Percentiles rank a stretch among this genome's conserved stretches.
Conservation (phyloP, 2,888 invertebrate species). For the Coremacera marginata region DNA sequence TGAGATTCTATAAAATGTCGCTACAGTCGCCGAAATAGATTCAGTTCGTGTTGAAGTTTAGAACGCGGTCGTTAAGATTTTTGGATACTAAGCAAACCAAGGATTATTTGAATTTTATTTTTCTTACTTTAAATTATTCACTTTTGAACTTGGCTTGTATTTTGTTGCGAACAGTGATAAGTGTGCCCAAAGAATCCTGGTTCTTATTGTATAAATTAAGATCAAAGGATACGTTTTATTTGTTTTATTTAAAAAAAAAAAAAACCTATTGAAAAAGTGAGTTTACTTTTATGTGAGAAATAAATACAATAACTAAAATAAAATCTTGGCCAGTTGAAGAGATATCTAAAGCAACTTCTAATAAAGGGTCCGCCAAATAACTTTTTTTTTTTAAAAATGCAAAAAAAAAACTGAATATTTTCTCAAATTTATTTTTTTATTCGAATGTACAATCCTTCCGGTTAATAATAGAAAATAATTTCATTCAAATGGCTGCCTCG, state of each 20-base stretch:
- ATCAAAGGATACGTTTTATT: conserved; percentile 12
- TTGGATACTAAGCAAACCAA: not conserved
- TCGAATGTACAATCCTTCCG: no score
- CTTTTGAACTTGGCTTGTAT: not conserved
- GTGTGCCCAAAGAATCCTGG: conserved; percentile 32
- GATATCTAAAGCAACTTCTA: no score
- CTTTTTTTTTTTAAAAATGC: no score
- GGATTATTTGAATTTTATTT: not conserved
- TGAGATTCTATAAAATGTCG: conserved; percentile 30
- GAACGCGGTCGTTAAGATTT: conserved; percentile 6
- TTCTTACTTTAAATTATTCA: not conserved
- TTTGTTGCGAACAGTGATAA: not conserved
- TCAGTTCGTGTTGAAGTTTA: conserved; percentile 29
- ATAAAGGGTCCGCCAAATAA: no score
- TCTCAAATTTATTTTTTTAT: no score
- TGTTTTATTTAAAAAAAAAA: no score
- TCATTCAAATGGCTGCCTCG: no score
- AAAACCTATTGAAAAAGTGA: not conserved
- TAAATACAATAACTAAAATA: not conserved
- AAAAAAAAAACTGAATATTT: no score
- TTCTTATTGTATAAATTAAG: not conserved
- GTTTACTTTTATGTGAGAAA: not conserved
- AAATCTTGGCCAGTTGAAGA: no score
- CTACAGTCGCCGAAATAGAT: conserved; percentile 7
- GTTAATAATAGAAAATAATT: no score